Base-by-base conservation (phyloP, 2,888 invertebrate species). In the Caenorhabditis japonica region DNA sequence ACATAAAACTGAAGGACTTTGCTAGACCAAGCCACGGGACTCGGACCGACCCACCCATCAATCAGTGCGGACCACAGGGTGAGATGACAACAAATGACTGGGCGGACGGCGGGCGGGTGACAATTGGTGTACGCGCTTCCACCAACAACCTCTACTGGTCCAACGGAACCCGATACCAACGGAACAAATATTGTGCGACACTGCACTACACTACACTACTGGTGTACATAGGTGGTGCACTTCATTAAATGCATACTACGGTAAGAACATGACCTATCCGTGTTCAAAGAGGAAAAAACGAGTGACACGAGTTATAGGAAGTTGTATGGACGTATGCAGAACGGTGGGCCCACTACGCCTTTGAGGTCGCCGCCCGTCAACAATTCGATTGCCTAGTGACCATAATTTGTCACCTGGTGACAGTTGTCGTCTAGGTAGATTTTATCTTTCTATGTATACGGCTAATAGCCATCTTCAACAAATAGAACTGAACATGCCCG, bases 381-480 rank as follows among this genome's bases (percentile, higher is more conserved):
- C n/a, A n/a, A n/a, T n/a, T n/a, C n/a, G n/a, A n/a, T n/a, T 1
- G 15, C 41, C 36, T 38, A 17, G 17, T 39, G 41, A 38, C 38
- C 47, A 56, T 56, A 56, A 64, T 64, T 64, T 64, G 64, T 64
- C 64, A 64, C 34, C 30, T 49, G 64, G 41, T 56, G 64, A 64
- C 64, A 64, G 55, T 55, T 56, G 64, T 23, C 39, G 34, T 33
- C 49, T 43, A 39, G 21, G 58, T 27, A 23, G 27, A 30, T 7
- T 7, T 7, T 5, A 30, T 30, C 10, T 30, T 30, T 30, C 5
- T 30, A 5, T 5, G 30, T 10, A 10, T 5, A 10, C 7, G 30
- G 7, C 5, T n/a, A n/a, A n/a, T n/a, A n/a, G n/a, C 30, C 30
- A 30, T 30, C n/a, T 30, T 5, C 30, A 30, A 30, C 30, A 30